These are phyloP conservation scores for Corydoras sp. DNA, from an alignment of 2,113 vertebrate genomes.

Conservation along the genomic window DNA sequence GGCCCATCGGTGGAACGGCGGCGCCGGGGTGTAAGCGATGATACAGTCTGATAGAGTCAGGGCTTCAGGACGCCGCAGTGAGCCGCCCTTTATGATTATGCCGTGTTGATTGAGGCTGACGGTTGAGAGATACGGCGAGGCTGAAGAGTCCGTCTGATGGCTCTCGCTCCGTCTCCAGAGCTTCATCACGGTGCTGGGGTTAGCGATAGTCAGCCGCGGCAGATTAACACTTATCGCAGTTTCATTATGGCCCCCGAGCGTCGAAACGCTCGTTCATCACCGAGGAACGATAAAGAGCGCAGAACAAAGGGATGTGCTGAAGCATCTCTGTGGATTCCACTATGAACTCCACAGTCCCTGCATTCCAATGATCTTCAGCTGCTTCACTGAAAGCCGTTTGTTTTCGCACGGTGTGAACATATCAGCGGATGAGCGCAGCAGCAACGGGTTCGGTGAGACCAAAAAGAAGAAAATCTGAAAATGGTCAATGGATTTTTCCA, in stretches of 20 bases:
- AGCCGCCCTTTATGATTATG: slow-evolving; percentile 15
- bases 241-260: slow-evolving; percentile 26
- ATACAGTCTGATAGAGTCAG: neutral
- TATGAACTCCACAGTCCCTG: too few relatives aligned
- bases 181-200: slow-evolving; percentile 16
- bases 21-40: neutral
- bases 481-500: too few relatives aligned
- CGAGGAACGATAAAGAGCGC: too few relatives aligned
- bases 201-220: slow-evolving; percentile 8
- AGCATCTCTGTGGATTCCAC: too few relatives aligned
- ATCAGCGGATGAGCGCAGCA: too few relatives aligned
- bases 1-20: slow-evolving; percentile 8
- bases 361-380: too few relatives aligned
- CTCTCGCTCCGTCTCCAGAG: slow-evolving; percentile 9
- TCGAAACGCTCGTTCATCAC: too few relatives aligned
- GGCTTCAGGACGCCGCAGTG: slow-evolving; percentile 1
- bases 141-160: slow-evolving; percentile 32
- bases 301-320: too few relatives aligned
- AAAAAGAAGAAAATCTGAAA: too few relatives aligned
- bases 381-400: too few relatives aligned
- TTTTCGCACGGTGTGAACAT: too few relatives aligned
- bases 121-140: slow-evolving; percentile 16
- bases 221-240: slow-evolving; percentile 39
- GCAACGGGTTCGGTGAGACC: too few relatives aligned
- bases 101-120: neutral